Base-by-base conservation (phyloP, 2,888 invertebrate genomes). In the Cordilura impudica region DNA sequence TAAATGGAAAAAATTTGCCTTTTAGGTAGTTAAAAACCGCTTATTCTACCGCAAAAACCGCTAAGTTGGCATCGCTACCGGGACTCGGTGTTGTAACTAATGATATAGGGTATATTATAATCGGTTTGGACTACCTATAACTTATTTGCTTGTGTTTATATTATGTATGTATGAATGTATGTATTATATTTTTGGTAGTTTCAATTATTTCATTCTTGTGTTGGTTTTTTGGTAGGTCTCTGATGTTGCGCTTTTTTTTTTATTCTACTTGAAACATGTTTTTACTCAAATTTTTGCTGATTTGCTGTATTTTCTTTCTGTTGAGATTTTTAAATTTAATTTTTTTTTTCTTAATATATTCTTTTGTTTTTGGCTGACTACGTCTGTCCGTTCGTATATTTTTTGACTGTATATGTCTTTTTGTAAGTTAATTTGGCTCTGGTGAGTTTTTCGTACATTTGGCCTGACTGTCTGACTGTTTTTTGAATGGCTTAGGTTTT, bases 241-340 rank as follows among this genome's bases (percentile, higher is more conserved):
- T 39, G 35, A n/a, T 39, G 35, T 39, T 39, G 35, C 35, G n/a
- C n/a, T n/a, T 39, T 26, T 39, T n/a, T 39, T 39, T 26, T 39
- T 1, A 39, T 39, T 39, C 35, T 39, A n/a, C 4, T 5, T n/a
- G n/a, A 39, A 39, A 12, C 2, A 10, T 3, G 10, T 35, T 35
- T 35, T 35, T 35, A 12, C 12, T 12, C n/a, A 39, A 2, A 16
- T 45, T 71, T 58, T 53, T 73, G 78, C 63, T 78, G 69, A 63
- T 73, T 67, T 72, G 47, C 49, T 43, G 21, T 31, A 14, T 21
- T 69, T 53, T 53, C 16, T 26, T 70, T 60, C 54, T 60, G 61
- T 61, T 43, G 43, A 65, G 61, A 72, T 78, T 73, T 72, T 73
- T 45, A 23, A 53, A 65, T 66, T 74, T 78, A 60, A 73, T 78